Conservation (phyloP, 2,888 invertebrate genomes). For the Sturmia bella region DNA sequence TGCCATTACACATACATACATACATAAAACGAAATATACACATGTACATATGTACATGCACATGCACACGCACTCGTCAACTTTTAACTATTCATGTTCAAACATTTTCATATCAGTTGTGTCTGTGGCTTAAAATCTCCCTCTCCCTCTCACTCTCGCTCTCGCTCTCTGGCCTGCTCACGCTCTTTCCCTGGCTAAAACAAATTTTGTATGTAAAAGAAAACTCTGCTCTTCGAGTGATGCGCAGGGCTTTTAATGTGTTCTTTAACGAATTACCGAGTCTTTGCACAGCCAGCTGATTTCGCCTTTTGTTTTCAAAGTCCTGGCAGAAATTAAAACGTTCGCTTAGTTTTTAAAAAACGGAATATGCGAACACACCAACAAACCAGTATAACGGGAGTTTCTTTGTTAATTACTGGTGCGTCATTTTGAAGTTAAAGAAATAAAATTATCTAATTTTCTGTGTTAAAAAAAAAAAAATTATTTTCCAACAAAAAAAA, state of each 20-base stretch:
- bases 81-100: constrained; percentile 12
- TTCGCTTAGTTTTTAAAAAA: constrained; percentile 56
- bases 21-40: constrained; percentile 44
- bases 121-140: not conserved
- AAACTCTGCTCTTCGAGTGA: not conserved
- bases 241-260: constrained; percentile 43
- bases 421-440: constrained; percentile 11
- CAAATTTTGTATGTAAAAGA: too few species aligned
- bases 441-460: constrained; percentile 1
- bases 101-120: constrained; percentile 31
- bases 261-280: constrained; percentile 22
- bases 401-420: constrained; percentile 23
- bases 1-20: too few species aligned
- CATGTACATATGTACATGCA: too few species aligned
- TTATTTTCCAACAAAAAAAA: not conserved
- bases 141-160: constrained; percentile 13
- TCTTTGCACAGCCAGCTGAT: constrained; percentile 58
- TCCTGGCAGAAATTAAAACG: constrained; percentile 37
- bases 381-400: constrained; percentile 38
- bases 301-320: constrained; percentile 12
- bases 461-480: constrained; percentile 8
- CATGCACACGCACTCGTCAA: not conserved
- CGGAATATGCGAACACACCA: constrained; percentile 47
- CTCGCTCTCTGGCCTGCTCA: constrained; percentile 1
- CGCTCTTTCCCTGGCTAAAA: not conserved